phyloP scores from a whole-genome alignment of 1,140 invertebrate species.

The Leptinotarsa undecemlineata region DNA sequence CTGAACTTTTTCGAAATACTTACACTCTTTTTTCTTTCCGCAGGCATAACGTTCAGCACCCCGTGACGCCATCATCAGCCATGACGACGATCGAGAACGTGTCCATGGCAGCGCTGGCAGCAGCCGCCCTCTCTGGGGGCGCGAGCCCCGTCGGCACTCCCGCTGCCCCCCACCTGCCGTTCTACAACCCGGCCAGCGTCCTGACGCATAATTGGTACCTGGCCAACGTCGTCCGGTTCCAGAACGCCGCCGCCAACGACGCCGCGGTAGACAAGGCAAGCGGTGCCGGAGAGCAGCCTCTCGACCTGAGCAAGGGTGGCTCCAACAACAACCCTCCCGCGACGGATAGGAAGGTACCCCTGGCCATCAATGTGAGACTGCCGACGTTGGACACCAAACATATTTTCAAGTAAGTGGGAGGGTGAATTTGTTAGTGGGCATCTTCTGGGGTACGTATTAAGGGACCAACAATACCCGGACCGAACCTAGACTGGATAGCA shows the following conservation, averaged over 20 bases:
- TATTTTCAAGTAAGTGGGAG: slow-evolving; percentile 68
- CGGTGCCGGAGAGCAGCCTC: slow-evolving; percentile 67
- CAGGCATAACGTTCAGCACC: slow-evolving; percentile 27
- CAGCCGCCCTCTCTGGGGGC: slow-evolving; percentile 64
- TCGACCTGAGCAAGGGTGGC: slow-evolving; percentile 72
- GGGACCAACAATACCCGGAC: too few relatives aligned
- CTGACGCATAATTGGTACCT: slow-evolving; percentile 48
- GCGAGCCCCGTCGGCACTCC: slow-evolving; percentile 40
- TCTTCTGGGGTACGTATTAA: too few relatives aligned
- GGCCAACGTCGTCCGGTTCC: slow-evolving; percentile 47
- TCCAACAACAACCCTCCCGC: slow-evolving; percentile 34
- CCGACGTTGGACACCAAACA: slow-evolving; percentile 66
- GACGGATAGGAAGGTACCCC: slow-evolving; percentile 31
- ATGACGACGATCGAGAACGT: slow-evolving; percentile 59
- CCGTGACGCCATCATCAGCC: slow-evolving; percentile 35
- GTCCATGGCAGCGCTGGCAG: slow-evolving; percentile 66
- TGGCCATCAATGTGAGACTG: slow-evolving; percentile 50
- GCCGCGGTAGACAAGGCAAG: slow-evolving; percentile 23
- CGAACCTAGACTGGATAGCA: too few relatives aligned
- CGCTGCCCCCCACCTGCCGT: slow-evolving; percentile 45
- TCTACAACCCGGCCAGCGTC: slow-evolving; percentile 46
- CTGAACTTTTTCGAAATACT: background rate
- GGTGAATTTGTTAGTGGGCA: too few relatives aligned
- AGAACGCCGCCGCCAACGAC: slow-evolving; percentile 34
- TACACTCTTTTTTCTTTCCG: slow-evolving; percentile 8